Conservation (phyloP, 2,113 vertebrate species). For the Bungarus multicinctus region DNA sequence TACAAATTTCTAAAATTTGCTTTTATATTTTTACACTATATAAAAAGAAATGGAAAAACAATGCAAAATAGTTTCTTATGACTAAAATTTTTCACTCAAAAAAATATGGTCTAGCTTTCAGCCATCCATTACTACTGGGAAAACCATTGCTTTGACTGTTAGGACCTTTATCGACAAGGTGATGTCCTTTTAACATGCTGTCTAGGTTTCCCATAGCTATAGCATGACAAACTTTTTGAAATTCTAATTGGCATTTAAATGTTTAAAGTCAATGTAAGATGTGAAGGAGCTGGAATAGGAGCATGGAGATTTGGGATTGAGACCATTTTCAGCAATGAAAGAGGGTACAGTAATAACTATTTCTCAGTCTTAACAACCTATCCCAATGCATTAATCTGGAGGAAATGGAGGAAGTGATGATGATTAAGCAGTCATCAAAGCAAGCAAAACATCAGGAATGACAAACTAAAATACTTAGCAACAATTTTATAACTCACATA, state of each 20-base stretch:
- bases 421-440: not conserved
- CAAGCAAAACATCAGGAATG: not conserved
- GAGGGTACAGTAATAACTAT: not conserved
- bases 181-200: not conserved
- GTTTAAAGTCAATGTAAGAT: not conserved
- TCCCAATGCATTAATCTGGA: not conserved
- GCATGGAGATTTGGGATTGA: not conserved
- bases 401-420: not conserved
- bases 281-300: not conserved
- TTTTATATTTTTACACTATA: not conserved
- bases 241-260: not conserved
- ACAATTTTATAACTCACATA: not conserved
- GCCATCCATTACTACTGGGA: not conserved
- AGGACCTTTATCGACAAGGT: not conserved
- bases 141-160: not conserved
- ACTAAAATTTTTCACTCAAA: not conserved
- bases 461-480: not conserved
- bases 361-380: not conserved
- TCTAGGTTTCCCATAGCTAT: not conserved
- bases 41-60: not conserved
- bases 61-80: not conserved
- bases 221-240: not conserved
- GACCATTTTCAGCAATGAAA: not conserved
- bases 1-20: not conserved
- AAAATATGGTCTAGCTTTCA: not conserved